Conservation (phyloP, 2,113 vertebrate genomes). For the Amblyornis subalaris region DNA sequence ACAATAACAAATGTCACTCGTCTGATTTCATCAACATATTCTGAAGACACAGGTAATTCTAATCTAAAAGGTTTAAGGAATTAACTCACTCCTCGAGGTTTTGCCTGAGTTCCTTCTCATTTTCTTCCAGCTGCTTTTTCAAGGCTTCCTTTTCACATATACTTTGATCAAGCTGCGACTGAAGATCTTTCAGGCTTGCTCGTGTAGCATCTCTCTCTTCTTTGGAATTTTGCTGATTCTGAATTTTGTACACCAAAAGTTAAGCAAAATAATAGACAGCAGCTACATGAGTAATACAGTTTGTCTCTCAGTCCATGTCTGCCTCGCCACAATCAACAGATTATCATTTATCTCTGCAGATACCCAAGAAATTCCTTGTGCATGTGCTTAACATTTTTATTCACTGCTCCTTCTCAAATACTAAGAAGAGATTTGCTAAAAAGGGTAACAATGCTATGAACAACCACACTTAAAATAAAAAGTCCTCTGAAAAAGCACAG, state of each 20-base stretch:
- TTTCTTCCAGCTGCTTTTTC: constrained; percentile 78
- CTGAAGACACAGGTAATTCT: neutral
- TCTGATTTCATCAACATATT: neutral
- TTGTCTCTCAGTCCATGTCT: neutral
- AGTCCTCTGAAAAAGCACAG: neutral
- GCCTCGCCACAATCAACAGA: neutral
- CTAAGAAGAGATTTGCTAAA: neutral
- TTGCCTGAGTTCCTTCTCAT: constrained; percentile 82
- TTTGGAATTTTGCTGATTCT: constrained; percentile 78
- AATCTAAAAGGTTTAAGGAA: neutral
- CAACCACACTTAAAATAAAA: neutral
- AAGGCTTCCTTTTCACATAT: constrained; percentile 75
- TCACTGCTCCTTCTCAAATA: neutral
- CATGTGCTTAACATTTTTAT: neutral
- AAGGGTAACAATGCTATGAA: neutral
- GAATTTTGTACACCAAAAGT: constrained; percentile 6
- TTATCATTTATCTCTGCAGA: neutral
- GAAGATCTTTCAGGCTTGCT: constrained; percentile 75
- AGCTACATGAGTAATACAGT: neutral
- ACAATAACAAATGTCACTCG: neutral
- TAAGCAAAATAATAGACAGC: neutral
- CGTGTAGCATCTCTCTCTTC: constrained; percentile 74
- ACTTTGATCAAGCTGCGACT: constrained; percentile 71
- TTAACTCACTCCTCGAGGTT: constrained; percentile 91
- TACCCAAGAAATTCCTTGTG: neutral